Conservation (phyloP, 1,140 invertebrate genomes). For the Sycophila sp. region DNA sequence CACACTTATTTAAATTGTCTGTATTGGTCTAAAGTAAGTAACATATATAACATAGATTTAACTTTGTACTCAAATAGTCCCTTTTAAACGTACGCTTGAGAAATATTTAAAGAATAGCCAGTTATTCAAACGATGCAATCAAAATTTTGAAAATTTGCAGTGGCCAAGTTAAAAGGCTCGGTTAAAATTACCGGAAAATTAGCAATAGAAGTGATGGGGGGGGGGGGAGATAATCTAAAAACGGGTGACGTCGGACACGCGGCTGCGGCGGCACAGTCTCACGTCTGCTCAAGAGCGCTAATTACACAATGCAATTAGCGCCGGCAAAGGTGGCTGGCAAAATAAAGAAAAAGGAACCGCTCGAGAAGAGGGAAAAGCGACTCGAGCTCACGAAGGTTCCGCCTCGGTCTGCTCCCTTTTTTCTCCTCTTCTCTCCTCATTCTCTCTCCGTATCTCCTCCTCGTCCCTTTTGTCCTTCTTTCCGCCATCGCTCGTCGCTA, state of each 20-base stretch:
- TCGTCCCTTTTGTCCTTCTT: not conserved
- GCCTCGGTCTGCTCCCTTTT: not conserved
- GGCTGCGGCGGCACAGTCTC: not conserved
- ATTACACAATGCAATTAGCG: constrained; percentile 37
- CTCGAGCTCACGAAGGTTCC: constrained; percentile 10
- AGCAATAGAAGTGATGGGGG: not conserved
- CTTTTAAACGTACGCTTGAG: no score
- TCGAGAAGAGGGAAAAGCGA: no score
- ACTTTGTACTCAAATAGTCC: no score
- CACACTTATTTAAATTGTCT: no score
- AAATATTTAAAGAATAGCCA: no score
- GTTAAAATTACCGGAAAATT: no score
- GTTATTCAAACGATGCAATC: no score
- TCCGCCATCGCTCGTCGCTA: not conserved
- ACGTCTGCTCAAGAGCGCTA: constrained; percentile 21
- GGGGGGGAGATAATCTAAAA: constrained; percentile 16
- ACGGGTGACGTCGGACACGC: no score
- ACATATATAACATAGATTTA: no score
- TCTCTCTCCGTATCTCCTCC: not conserved
- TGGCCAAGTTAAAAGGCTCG: no score
- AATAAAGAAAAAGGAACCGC: not conserved
- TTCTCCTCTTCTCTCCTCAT: not conserved
- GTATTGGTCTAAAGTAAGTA: no score
- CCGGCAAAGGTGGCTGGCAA: not conserved
- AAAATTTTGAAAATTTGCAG: no score